Evolutionary conservation across 2,888 invertebrate genomes (phyloP).

Genomic region (Ichneumon xanthorius): DNA sequence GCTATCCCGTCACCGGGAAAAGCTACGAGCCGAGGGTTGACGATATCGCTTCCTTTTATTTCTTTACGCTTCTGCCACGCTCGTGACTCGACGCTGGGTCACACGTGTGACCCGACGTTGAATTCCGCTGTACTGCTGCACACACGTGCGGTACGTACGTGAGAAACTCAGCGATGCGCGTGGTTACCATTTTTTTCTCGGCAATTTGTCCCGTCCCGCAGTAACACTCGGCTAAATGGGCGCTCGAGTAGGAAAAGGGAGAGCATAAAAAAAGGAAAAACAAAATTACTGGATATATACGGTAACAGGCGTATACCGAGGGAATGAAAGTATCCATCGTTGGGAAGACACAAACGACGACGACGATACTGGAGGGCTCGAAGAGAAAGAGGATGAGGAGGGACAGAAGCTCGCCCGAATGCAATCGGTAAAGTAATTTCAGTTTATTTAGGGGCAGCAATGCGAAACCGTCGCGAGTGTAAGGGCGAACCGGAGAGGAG

Average conservation of each 20-base stretch:
- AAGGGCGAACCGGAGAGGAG: slow-evolving; percentile 45
- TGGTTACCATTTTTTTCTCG: slow-evolving; percentile 70
- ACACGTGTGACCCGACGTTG: slow-evolving; percentile 18
- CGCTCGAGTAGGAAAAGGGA: slow-evolving; percentile 50
- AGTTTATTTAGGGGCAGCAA: slow-evolving; percentile 70
- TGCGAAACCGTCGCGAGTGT: slow-evolving; percentile 63
- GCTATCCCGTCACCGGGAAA: not conserved
- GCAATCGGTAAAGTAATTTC: slow-evolving; percentile 72
- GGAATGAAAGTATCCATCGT: slow-evolving; percentile 64
- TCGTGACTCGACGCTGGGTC: slow-evolving; percentile 1
- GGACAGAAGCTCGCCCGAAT: slow-evolving; percentile 60
- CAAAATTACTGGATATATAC: slow-evolving; percentile 43
- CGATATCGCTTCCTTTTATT: slow-evolving; percentile 26
- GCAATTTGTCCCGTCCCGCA: slow-evolving; percentile 69
- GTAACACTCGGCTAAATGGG: slow-evolving; percentile 70
- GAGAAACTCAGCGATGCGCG: slow-evolving; percentile 43
- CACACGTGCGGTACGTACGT: slow-evolving; percentile 26
- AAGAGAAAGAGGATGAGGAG: slow-evolving; percentile 32
- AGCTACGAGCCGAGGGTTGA: slow-evolving; percentile 19
- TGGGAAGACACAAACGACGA: slow-evolving; percentile 61
- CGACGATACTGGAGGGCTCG: slow-evolving; percentile 5
- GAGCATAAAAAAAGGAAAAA: slow-evolving; percentile 23
- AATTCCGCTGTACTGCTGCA: not conserved
- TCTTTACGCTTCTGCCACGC: slow-evolving; percentile 13
- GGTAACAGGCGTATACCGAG: slow-evolving; percentile 41